Conservation (phyloP, 2,797 vertebrate genomes). For the Alouatta caraya region DNA sequence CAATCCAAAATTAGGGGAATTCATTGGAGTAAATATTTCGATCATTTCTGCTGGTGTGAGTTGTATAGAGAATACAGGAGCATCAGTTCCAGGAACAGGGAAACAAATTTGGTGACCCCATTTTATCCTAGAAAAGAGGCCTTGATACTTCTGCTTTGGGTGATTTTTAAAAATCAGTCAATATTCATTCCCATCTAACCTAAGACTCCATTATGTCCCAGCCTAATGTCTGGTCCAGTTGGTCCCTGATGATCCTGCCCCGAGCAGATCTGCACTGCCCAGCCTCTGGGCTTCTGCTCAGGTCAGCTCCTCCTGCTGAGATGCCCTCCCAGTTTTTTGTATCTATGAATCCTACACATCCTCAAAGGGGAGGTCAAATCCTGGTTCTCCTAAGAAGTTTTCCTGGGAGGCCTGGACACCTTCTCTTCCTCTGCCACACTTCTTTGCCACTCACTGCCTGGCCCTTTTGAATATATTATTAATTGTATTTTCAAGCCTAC, state of each 20-base stretch:
- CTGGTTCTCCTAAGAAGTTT: not conserved
- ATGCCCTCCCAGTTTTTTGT: not conserved
- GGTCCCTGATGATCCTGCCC: not conserved
- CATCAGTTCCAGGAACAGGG: not conserved
- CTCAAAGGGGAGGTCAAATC: not conserved
- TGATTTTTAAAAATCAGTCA: not conserved
- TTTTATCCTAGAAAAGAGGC: not conserved
- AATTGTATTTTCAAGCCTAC: not conserved
- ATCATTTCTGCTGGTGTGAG: not conserved
- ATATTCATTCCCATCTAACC: not conserved
- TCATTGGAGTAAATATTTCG: not conserved
- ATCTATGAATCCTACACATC: not conserved
- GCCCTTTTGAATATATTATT: not conserved
- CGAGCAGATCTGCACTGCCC: not conserved
- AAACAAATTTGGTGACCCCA: not conserved
- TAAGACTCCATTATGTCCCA: not conserved
- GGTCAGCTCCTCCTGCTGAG: not conserved
- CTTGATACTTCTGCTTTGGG: not conserved
- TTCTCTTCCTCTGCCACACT: not conserved
- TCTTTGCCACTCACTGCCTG: not conserved
- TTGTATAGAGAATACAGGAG: not conserved
- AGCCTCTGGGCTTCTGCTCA: not conserved
- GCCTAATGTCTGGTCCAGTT: too few species aligned
- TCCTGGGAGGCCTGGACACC: not conserved
- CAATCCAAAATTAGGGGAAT: not conserved